Evolutionary conservation across 2,113 vertebrate species (phyloP).

Genomic region (Bos taurus): DNA sequence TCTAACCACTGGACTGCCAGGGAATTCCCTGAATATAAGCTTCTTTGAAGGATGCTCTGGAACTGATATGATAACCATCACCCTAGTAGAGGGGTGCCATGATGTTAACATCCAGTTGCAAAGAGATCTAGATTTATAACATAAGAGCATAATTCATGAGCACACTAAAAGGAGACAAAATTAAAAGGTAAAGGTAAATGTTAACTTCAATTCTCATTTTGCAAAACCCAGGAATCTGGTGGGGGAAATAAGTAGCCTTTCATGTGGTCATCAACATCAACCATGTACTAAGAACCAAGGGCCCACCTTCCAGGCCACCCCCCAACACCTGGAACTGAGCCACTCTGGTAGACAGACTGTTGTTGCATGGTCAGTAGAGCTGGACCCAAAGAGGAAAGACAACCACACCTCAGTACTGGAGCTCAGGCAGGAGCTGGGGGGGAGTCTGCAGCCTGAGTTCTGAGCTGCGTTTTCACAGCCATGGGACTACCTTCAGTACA

Average conservation of each 20-base stretch:
- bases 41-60: neutral
- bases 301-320: neutral
- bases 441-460: neutral
- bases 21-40: neutral
- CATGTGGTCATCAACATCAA: neutral
- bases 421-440: neutral
- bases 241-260: neutral
- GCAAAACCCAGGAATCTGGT: neutral
- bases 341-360: neutral
- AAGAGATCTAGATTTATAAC: neutral
- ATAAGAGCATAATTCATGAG: neutral
- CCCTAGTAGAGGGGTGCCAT: neutral
- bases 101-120: neutral
- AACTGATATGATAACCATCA: neutral
- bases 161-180: neutral
- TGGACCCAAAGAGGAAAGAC: neutral
- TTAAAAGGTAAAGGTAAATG: neutral
- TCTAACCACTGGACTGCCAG: neutral
- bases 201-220: neutral
- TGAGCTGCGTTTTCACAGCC: neutral
- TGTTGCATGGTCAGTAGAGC: neutral
- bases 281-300: neutral
- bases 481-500: neutral
- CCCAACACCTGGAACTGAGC: neutral
- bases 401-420: neutral